Evolutionary conservation across 2,888 invertebrate genomes (phyloP).

Genomic region (Hirtodrosophila histrioides): DNA sequence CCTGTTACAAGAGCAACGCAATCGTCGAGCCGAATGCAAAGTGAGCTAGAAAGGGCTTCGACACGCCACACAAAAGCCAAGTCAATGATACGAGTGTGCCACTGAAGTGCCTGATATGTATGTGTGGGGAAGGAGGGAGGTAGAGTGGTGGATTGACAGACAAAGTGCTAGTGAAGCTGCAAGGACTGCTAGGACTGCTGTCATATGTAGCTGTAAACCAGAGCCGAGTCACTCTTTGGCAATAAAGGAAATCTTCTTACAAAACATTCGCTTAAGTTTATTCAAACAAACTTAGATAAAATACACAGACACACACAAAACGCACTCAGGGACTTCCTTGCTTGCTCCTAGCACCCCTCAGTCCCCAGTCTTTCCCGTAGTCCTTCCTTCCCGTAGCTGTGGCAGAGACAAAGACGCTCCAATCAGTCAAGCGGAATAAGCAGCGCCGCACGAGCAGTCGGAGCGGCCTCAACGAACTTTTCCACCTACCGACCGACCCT

Average conservation of each 20-base stretch:
- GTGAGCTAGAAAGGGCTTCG: constrained; percentile 65
- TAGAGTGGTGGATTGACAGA: background rate
- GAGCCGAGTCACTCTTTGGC: constrained; percentile 66
- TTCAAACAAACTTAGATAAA: constrained; percentile 81
- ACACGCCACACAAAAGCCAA: constrained; percentile 42
- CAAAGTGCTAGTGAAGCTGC: constrained; percentile 38
- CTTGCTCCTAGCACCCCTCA: too few relatives aligned
- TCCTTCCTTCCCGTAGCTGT: constrained; percentile 16
- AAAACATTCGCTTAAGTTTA: constrained; percentile 81
- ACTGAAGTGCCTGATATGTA: constrained; percentile 14
- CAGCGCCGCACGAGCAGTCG: constrained; percentile 70
- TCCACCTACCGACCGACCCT: constrained; percentile 17
- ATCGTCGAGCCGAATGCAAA: constrained; percentile 55
- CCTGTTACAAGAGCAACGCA: constrained; percentile 7
- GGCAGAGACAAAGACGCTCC: constrained; percentile 75
- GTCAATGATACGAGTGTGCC: constrained; percentile 55
- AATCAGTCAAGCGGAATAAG: constrained; percentile 80
- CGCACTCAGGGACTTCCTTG: background rate
- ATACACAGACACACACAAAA: constrained; percentile 37
- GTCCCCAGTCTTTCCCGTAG: constrained; percentile 6
- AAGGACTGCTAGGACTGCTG: constrained; percentile 13
- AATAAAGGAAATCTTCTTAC: constrained; percentile 79
- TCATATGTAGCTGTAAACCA: constrained; percentile 62
- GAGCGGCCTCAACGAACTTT: constrained; percentile 47
- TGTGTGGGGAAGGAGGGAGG: background rate